Percentiles rank a stretch among this genome's conserved stretches.
Conservation (phyloP, 2,113 vertebrate genomes). For the Felis catus region DNA sequence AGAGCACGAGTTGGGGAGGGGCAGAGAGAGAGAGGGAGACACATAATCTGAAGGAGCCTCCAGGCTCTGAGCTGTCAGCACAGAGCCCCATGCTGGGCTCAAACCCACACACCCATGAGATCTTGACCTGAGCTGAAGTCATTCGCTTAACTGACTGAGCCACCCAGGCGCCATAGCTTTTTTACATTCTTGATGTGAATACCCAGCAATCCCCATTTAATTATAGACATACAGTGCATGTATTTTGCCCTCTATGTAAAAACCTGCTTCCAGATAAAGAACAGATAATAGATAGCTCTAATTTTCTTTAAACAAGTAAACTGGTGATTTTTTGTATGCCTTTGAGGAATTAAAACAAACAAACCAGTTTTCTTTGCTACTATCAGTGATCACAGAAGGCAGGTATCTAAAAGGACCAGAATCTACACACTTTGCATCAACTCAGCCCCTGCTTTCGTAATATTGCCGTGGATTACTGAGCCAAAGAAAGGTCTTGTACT, state of each 20-base stretch:
- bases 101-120: too few relatives aligned
- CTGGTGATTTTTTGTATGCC: background rate
- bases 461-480: background rate
- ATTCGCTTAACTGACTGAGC: too few relatives aligned
- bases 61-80: too few relatives aligned
- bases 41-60: too few relatives aligned
- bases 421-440: background rate
- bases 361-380: background rate
- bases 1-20: too few relatives aligned
- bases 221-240: background rate
- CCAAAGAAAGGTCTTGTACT: background rate
- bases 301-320: background rate
- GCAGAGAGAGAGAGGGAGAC: too few relatives aligned
- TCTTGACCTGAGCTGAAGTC: too few relatives aligned
- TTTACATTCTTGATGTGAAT: background rate
- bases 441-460: background rate
- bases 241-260: background rate
- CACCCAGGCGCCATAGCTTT: background rate
- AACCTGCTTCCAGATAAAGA: background rate
- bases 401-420: background rate
- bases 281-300: background rate
- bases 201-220: background rate
- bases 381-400: background rate
- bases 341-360: conserved; percentile 26
- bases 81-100: too few relatives aligned